phyloP scores from a whole-genome alignment of 2,888 invertebrate genomes.

The Ypsolopha scabrella region DNA sequence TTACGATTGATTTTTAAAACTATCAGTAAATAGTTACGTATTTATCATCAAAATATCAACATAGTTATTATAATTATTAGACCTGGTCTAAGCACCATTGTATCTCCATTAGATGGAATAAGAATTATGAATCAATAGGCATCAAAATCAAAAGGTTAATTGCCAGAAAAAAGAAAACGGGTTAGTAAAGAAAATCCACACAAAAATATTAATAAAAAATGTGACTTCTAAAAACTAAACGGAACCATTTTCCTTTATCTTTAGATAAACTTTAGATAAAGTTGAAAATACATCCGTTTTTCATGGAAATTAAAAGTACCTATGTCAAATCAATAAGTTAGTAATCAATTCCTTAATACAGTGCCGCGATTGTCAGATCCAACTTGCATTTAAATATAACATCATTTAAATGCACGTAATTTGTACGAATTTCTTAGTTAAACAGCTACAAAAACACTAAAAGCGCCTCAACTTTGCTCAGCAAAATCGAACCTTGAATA shows the following conservation, averaged over 20 bases:
- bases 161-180: slow-evolving; percentile 14
- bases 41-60: slow-evolving; percentile 8
- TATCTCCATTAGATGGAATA: slow-evolving; percentile 38
- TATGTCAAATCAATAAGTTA: slow-evolving; percentile 27
- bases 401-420: slow-evolving; percentile 33
- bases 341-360: slow-evolving; percentile 15
- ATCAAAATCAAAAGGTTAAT: slow-evolving; percentile 7
- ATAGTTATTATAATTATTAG: slow-evolving; percentile 7
- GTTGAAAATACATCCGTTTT: not conserved
- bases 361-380: slow-evolving; percentile 44
- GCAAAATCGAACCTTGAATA: slow-evolving; percentile 7
- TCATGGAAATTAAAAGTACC: not conserved
- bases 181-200: slow-evolving; percentile 1
- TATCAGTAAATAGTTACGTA: slow-evolving; percentile 15
- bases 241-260: not conserved
- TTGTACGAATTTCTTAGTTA: slow-evolving; percentile 32
- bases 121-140: slow-evolving; percentile 1
- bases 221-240: not conserved
- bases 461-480: slow-evolving; percentile 4
- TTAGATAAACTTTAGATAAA: no score
- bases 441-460: slow-evolving; percentile 7
- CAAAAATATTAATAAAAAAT: not conserved
- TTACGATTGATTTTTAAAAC: slow-evolving; percentile 12
- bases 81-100: slow-evolving; percentile 49
- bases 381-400: not conserved